Evolutionary conservation across 2,113 vertebrate species (phyloP).

Genomic region (Progne subis): DNA sequence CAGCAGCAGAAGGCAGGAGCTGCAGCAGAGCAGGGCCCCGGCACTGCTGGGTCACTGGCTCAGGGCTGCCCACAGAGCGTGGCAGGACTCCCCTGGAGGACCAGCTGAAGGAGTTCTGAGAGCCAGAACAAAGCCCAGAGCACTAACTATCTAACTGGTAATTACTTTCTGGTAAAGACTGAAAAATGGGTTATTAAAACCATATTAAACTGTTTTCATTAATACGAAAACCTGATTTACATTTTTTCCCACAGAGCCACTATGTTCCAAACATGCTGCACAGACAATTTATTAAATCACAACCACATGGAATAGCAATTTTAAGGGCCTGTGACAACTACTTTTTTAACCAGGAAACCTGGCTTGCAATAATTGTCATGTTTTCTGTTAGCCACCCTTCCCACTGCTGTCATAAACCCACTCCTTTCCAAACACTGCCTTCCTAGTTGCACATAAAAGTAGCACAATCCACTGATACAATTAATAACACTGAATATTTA

Average conservation of each 20-base stretch:
- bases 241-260: constrained; percentile 71
- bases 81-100: not conserved
- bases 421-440: constrained; percentile 10
- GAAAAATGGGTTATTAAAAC: constrained; percentile 73
- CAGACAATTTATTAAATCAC: constrained; percentile 65
- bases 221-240: constrained; percentile 72
- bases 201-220: constrained; percentile 72
- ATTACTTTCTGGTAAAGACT: constrained; percentile 74
- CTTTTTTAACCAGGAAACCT: constrained; percentile 63
- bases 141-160: constrained; percentile 72
- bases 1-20: not conserved
- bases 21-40: rapidly evolving
- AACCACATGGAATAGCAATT: constrained; percentile 63
- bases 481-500: constrained; percentile 67
- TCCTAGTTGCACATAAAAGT: constrained; percentile 29
- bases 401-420: not conserved
- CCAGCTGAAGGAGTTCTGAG: constrained; percentile 11
- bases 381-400: constrained; percentile 43
- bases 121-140: constrained; percentile 64
- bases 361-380: constrained; percentile 39
- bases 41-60: not conserved
- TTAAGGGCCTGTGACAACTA: constrained; percentile 53
- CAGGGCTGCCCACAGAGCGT: not conserved
- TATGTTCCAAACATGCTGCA: constrained; percentile 33
- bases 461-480: constrained; percentile 55